phyloP scores from a whole-genome alignment of 2,797 vertebrate species.

The Erethizon dorsatum region DNA sequence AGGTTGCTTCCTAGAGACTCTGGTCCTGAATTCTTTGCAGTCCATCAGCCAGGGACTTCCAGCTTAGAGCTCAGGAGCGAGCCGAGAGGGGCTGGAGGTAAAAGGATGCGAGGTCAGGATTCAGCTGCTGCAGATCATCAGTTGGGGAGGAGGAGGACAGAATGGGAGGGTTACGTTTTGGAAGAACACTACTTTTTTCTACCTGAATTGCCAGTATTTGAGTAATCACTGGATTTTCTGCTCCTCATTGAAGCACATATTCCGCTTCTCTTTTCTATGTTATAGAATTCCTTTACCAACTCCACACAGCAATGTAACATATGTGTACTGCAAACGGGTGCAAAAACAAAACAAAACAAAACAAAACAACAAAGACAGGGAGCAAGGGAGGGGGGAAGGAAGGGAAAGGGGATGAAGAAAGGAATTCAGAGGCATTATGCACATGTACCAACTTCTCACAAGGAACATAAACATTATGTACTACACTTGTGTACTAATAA shows the following conservation, averaged over 20 bases:
- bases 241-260: background rate
- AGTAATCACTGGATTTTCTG: background rate
- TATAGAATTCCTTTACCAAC: background rate
- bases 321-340: background rate
- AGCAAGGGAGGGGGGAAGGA: background rate
- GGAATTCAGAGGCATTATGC: background rate
- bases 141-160: background rate
- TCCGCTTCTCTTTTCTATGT: background rate
- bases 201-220: background rate
- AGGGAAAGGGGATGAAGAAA: background rate
- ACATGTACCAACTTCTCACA: background rate
- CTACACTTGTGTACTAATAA: background rate
- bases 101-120: background rate
- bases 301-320: background rate
- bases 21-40: background rate
- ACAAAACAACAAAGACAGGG: background rate
- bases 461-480: background rate
- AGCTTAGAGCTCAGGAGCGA: background rate
- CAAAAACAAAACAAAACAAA: background rate
- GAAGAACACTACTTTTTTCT: background rate
- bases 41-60: background rate
- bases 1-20: background rate
- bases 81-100: background rate
- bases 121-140: background rate
- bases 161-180: background rate